Evolutionary conservation across 2,113 vertebrate species (phyloP), one percentile per base, ranked within the genome.

Genomic region (Anguilla rostrata): DNA sequence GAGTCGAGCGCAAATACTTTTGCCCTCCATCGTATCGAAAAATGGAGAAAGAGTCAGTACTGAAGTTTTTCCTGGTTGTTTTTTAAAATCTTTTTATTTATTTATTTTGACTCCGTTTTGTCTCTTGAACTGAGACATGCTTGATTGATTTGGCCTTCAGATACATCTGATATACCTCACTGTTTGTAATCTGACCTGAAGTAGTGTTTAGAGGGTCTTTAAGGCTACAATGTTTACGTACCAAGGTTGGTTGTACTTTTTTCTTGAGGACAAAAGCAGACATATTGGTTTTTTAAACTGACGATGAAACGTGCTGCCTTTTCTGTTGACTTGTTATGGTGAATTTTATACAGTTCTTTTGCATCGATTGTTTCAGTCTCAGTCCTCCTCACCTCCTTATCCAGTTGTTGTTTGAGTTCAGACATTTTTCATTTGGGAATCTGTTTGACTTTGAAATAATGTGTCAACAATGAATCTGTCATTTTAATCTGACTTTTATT

Each of bases 271-370:
- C 22, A 56, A 49, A 85, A 56, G 79, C 84, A 79, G 84, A 85
- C 75, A 79, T 75, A 40, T 84, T 29, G 66, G 43, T 85, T 78
- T 56, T 18, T 79, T 79, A 79, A 56, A 46, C 49, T 57, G 15
- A 56, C 1, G 34, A 39, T 79, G 78, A 79, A 39, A 79, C 26
- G 9, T 39, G 78, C 9, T 20, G 18, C 34, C 4, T 75, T 8
- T 9, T 6, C 7, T 75, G 26, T 83, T 53, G 2, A 34, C 4
- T 75, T 29, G 26, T 75, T 29, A 29, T 34, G 26, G 26, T 11
- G 71, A n/a, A 75, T 75, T 75, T 75, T 34, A n/a, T 75, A 34
- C n/a, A 34, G 71, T 75, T 11, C n/a, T 75, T 66, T 75, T 11
- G 26, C 26, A 75, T 66, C 26, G 22, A 66, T 66, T 66, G 18